Conservation (phyloP, 2,888 invertebrate species). For the Drosophila mimetica region DNA sequence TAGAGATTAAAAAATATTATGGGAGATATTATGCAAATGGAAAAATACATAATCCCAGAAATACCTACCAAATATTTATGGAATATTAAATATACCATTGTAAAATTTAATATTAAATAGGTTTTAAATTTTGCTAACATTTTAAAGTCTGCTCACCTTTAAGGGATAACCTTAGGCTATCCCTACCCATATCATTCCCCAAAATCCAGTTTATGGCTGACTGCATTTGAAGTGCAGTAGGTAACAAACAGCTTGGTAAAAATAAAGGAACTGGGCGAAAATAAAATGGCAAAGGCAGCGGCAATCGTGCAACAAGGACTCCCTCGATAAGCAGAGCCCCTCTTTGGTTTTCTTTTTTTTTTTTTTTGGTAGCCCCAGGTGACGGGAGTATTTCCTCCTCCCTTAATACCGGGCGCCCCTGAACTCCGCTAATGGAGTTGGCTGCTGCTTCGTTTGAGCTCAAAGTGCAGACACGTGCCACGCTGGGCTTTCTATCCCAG, state of each 20-base stretch:
- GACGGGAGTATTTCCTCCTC: conserved; percentile 10
- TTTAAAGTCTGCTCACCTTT: conserved; percentile 4
- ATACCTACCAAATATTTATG: no score
- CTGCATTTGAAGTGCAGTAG: conserved; percentile 73
- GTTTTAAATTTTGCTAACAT: not conserved
- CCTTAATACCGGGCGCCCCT: conserved; percentile 5
- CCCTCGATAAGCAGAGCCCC: conserved; percentile 17
- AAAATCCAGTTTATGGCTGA: conserved; percentile 56
- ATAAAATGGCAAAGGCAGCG: conserved; percentile 26
- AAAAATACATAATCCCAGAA: no score
- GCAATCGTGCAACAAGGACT: conserved; percentile 27
- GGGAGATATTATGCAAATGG: no score
- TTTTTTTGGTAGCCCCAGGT: conserved; percentile 34
- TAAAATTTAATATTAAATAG: no score
- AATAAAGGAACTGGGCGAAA: conserved; percentile 1
- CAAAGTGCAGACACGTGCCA: conserved; percentile 81
- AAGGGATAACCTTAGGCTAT: conserved; percentile 7
- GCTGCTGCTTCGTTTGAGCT: conserved; percentile 68
- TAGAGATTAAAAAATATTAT: not conserved
- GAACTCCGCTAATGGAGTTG: conserved; percentile 66
- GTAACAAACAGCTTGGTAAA: conserved; percentile 48
- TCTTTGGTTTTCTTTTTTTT: not conserved
- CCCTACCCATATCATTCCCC: conserved; percentile 14
- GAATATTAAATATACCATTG: no score
- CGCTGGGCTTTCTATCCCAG: conserved; percentile 22